Evolutionary conservation across 1,140 invertebrate species (phyloP).

Genomic region (Pteromalus puparum): DNA sequence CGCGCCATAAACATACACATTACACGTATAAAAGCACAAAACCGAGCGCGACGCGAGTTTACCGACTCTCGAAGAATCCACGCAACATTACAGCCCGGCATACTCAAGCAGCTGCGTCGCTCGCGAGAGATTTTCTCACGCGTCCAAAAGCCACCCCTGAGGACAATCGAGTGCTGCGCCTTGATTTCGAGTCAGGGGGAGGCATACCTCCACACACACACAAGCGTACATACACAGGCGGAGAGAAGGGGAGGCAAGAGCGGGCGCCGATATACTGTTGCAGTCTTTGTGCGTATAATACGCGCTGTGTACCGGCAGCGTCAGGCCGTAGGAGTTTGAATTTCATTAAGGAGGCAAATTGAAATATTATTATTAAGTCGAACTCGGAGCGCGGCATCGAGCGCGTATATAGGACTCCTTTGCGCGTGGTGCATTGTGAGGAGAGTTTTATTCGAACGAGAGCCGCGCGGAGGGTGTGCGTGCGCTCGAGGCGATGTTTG

Average conservation of each 20-base stretch:
- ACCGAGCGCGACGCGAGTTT: neutral
- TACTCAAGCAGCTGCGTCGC: slow-evolving; percentile 60
- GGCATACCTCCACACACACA: neutral
- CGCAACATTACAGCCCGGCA: neutral
- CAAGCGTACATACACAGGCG: too few species aligned
- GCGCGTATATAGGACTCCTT: slow-evolving; percentile 2
- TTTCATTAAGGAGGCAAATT: slow-evolving; percentile 39
- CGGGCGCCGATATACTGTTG: neutral
- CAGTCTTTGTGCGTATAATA: neutral
- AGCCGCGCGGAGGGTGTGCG: neutral
- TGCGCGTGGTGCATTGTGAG: neutral
- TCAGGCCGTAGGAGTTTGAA: slow-evolving; percentile 7
- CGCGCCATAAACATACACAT: neutral
- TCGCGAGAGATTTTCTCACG: slow-evolving; percentile 68
- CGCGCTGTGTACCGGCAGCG: neutral
- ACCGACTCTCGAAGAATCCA: slow-evolving; percentile 12
- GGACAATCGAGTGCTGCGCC: slow-evolving; percentile 66
- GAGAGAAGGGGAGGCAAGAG: slow-evolving; percentile 6
- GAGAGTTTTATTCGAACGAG: neutral
- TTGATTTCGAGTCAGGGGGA: slow-evolving; percentile 61
- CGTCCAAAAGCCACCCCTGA: slow-evolving; percentile 67
- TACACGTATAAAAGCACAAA: neutral
- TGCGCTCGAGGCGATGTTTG: slow-evolving; percentile 18
- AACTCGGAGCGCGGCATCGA: neutral
- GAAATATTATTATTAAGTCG: slow-evolving; percentile 50